A percentile compares a stretch with the other conserved stretches of the same genome.
These are phyloP conservation scores for Eristalis intricaria DNA, from an alignment of 2,888 invertebrate species.

Conservation along the genomic window DNA sequence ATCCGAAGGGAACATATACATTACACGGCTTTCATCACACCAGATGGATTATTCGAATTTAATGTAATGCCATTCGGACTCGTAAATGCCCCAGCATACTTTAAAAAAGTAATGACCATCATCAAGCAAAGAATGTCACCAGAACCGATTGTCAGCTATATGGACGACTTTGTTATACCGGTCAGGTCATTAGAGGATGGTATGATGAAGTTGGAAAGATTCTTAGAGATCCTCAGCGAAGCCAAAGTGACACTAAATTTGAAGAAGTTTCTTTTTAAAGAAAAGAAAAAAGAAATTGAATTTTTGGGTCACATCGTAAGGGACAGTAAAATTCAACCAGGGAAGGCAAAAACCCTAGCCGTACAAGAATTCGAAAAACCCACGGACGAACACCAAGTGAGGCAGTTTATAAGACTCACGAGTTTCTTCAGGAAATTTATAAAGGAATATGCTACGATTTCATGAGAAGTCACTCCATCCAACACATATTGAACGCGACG, in stretches of 20 bases:
- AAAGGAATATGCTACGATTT: constrained; percentile 37
- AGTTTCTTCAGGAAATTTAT: constrained; percentile 74
- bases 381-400: constrained; percentile 60
- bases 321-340: too few relatives aligned
- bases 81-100: not conserved
- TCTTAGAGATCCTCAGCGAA: not conserved
- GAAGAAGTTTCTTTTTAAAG: constrained; percentile 53
- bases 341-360: constrained; percentile 52
- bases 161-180: not conserved
- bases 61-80: not conserved
- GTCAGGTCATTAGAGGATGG: constrained; percentile 12
- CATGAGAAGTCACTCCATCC: not conserved
- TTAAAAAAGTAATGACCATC: not conserved
- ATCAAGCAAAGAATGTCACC: constrained; percentile 21
- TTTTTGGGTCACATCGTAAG: constrained; percentile 52
- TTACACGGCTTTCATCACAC: not conserved
- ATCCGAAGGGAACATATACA: constrained; percentile 7
- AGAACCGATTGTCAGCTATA: not conserved
- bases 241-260: not conserved
- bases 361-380: constrained; percentile 69
- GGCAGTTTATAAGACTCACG: constrained; percentile 45
- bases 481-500: not conserved
- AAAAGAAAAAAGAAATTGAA: constrained; percentile 32
- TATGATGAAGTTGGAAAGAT: constrained; percentile 11
- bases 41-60: constrained; percentile 35